phyloP scores from a whole-genome alignment of 2,797 vertebrate genomes.

The Alca torda region DNA sequence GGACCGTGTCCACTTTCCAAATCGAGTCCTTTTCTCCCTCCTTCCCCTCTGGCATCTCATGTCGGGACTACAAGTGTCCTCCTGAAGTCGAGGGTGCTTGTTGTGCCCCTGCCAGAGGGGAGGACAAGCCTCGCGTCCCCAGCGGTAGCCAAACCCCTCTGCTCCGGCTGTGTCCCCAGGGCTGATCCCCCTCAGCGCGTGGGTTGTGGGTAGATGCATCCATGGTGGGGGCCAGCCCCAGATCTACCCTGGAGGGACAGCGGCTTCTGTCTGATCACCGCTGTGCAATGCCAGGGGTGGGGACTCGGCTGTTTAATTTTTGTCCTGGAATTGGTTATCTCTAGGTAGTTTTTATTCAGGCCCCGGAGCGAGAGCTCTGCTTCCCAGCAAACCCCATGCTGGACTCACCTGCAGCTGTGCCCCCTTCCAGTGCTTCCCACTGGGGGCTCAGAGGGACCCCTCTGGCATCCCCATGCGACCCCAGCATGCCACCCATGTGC shows the following conservation, averaged over 20 bases:
- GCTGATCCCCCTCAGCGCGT: not conserved
- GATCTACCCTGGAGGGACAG: not conserved
- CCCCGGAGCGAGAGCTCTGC: not conserved
- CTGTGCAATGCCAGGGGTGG: accelerated
- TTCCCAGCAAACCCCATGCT: not conserved
- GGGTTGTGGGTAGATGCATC: accelerated
- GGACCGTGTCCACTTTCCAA: not conserved
- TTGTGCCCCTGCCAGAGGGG: not conserved
- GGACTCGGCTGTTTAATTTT: not conserved
- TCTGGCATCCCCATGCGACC: not conserved
- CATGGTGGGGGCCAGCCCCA: not conserved
- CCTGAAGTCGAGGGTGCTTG: not conserved
- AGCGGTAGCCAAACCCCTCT: not conserved
- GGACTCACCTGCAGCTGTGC: accelerated
- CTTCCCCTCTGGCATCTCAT: not conserved
- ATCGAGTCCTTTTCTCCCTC: not conserved
- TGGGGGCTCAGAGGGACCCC: accelerated
- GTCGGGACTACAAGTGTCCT: not conserved
- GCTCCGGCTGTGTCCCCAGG: not conserved
- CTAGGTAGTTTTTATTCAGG: not conserved
- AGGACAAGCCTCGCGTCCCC: not conserved
- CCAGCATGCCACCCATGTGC: not conserved
- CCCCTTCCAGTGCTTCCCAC: not conserved
- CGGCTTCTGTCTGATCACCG: not conserved
- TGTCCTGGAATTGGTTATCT: not conserved